Evolutionary conservation across 2,888 invertebrate species (phyloP), one percentile per base, ranked within the genome.

Genomic region (Globia sparganii): DNA sequence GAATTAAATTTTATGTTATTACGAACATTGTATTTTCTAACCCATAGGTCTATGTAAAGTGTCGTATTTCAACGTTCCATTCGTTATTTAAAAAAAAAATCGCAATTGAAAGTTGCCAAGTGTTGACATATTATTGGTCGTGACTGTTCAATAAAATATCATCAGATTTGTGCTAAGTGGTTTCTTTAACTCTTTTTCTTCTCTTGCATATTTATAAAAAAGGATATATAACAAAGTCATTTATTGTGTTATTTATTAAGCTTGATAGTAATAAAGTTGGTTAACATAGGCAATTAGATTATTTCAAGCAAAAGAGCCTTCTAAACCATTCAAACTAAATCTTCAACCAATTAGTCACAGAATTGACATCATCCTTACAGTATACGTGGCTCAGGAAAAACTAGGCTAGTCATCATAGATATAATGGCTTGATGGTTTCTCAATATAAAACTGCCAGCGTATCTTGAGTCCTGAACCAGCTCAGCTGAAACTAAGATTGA

Each of bases 141-240:
- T 4, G 34, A 34, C 34, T 34, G n/a, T n/a, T n/a, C n/a, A n/a
- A n/a, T n/a, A n/a, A n/a, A n/a, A n/a, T n/a, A n/a, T n/a, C 70
- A 77, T 77, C 4, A 77, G 43, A 43, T 62, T 70, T 70, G 71
- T 78, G 61, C 71, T 62, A 77, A 78, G 53, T 78, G 53, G 49
- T 53, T 43, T 77, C 28, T n/a, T 59, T 31, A 59, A 67, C 21
- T 59, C 15, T 31, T 77, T 67, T 43, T 9, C 18, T 43, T 18
- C 64, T 43, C 18, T 3, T 59, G 8, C 21, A 34, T 28, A 1
- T 34, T 58, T 15, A 34, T 31, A 31, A 28, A 37, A 56, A 43
- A 0, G 53, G n/a, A n/a, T n/a, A 40, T 18, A 13, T 25, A 66
- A 21, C 18, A 64, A 43, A 43, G 13, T 43, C 13, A 43, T 43